Conservation (phyloP, 2,888 invertebrate species). For the Micropterix aruncella region DNA sequence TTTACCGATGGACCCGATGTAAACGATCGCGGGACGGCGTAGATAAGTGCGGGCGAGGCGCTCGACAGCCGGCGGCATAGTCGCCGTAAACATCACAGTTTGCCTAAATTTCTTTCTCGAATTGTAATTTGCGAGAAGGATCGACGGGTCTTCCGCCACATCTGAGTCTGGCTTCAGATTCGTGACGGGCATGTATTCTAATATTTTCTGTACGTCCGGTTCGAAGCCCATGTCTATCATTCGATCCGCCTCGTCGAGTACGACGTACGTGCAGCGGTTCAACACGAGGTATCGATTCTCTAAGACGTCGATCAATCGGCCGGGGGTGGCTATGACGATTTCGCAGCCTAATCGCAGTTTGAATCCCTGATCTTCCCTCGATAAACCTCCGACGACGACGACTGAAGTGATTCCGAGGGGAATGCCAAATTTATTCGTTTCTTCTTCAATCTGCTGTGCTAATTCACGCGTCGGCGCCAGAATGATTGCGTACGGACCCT, state of each 20-base stretch:
- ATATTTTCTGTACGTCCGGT: constrained; percentile 92
- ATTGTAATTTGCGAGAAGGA: constrained; percentile 84
- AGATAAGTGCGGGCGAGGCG: constrained; percentile 89
- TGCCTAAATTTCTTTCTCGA: constrained; percentile 95
- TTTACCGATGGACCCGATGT: constrained; percentile 93
- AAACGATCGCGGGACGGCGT: constrained; percentile 90
- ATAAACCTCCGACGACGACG: constrained; percentile 95
- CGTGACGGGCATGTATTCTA: constrained; percentile 95
- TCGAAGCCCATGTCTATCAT: constrained; percentile 99
- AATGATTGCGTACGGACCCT: constrained; percentile 98
- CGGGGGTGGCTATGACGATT: constrained; percentile 99
- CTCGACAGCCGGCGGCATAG: constrained; percentile 98
- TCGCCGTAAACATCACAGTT: constrained; percentile 99
- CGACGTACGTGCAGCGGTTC: constrained; percentile 96
- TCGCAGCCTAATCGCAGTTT: constrained; percentile 93
- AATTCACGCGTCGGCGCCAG: constrained; percentile 98
- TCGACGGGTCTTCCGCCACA: constrained; percentile 90
- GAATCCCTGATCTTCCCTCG: constrained; percentile 97
- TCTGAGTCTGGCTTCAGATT: constrained; percentile 97
- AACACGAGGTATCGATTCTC: constrained; percentile 96
- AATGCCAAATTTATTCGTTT: constrained; percentile 93
- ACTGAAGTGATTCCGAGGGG: constrained; percentile 88
- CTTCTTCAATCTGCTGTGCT: constrained; percentile 99
- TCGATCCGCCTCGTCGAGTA: constrained; percentile 91
- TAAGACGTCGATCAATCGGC: constrained; percentile 95